These are phyloP conservation scores for Rhea americana DNA, from an alignment of 2,113 vertebrate genomes.

Conservation along the genomic window DNA sequence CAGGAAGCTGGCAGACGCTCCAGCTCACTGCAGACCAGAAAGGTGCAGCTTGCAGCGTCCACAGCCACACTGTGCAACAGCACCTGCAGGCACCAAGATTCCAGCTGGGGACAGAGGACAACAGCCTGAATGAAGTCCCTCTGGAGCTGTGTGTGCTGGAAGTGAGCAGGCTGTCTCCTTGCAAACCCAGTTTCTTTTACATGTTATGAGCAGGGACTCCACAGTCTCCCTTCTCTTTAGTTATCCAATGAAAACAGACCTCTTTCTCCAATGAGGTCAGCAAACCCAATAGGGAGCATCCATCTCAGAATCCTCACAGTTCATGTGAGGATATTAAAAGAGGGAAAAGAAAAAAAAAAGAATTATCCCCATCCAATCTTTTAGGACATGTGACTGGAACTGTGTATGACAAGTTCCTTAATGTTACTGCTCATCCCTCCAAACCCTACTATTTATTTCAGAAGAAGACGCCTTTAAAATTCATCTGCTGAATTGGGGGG, in stretches of 20 bases:
- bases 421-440: neutral
- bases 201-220: neutral
- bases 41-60: fast-evolving
- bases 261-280: neutral
- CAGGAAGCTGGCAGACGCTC: fast-evolving
- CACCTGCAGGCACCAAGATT: fast-evolving
- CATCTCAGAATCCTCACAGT: neutral
- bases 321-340: neutral
- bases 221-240: neutral
- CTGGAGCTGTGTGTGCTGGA: fast-evolving
- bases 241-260: neutral
- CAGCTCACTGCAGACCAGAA: neutral
- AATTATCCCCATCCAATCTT: neutral
- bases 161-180: neutral
- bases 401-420: neutral
- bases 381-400: neutral
- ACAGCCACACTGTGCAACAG: fast-evolving
- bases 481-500: neutral
- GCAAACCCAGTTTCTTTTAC: neutral
- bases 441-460: neutral
- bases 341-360: neutral
- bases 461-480: neutral
- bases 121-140: neutral
- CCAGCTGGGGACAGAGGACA: neutral
- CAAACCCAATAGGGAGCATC: neutral